Base-by-base conservation (phyloP, 2,113 vertebrate genomes). In the Myotis lucifugus region DNA sequence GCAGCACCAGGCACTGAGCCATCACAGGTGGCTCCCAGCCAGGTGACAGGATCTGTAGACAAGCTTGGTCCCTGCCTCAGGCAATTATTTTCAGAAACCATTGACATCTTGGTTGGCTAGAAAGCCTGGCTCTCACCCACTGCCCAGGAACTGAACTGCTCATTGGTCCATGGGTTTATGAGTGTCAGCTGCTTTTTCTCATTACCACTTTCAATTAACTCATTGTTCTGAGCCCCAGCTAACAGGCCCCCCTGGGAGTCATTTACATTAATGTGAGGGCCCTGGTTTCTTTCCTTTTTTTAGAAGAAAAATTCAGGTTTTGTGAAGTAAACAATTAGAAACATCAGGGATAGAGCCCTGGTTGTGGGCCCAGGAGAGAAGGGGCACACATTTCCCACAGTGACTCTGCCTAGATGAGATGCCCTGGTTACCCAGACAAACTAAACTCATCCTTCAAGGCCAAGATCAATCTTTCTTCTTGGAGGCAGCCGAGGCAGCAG, bases 121-220 rank as follows among this genome's bases (percentile, higher is more conserved):
- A 73, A 67, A 91, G 74, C 83, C 69, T 56, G 50, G 32, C 37
- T 91, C 37, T 86, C 61, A 32, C 59, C 21, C 14, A 1, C 74
- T 89, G 79, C 72, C 90, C 88, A 92, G 83, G 64, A 91, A 84
- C 8, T 46, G 85, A 90, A 82, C 52, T 37, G 52, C 94, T 72
- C 8, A 2, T 96, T 97, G 86, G 13, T 25, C 15, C 25, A 3
- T 52, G 89, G 40, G 32, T 85, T 96, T 94, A 52, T 52, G 19
- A 77, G 42, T 3, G 77, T 66, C 37, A 37, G 85, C 46, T 85
- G 77, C 15, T 85, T 95, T 67, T 76, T 52, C 94, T 96, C 64
- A 19, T 97, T 82, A 86, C 61, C 18, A 17, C 56, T 56, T 95
- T 87, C 93, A 95, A 54, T 89, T 95, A 84, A 95, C 56, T 82